Evolutionary conservation across 2,113 vertebrate species (phyloP).

Genomic region (Pelecanoides urinatrix): DNA sequence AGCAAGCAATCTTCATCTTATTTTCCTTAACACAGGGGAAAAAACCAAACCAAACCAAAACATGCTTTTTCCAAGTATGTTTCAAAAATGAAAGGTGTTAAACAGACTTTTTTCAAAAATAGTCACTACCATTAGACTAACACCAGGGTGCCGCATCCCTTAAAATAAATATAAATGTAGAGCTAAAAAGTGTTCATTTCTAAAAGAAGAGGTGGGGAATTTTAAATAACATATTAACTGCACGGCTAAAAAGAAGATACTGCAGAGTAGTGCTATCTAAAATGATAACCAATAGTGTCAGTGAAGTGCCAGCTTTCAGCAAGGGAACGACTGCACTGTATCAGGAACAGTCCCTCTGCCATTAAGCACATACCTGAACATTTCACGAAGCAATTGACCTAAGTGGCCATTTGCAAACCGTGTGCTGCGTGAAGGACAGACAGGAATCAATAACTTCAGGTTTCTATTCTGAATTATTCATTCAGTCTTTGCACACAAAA

Average conservation of each 20-base stretch:
- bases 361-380: background rate
- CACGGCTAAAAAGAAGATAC: background rate
- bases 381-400: background rate
- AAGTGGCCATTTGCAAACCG: background rate
- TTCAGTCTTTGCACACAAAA: background rate
- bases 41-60: background rate
- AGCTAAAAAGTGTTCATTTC: background rate
- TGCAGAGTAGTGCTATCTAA: background rate
- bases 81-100: background rate
- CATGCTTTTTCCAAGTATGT: background rate
- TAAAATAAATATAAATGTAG: background rate
- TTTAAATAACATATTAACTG: background rate
- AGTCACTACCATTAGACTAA: background rate
- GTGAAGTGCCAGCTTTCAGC: background rate
- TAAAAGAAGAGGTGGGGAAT: background rate
- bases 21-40: background rate
- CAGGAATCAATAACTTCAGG: conserved; percentile 6
- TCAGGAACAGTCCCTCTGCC: background rate
- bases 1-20: background rate
- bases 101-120: background rate
- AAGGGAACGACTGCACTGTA: rapidly evolving
- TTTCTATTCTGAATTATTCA: conserved; percentile 31
- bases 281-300: background rate
- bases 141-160: background rate
- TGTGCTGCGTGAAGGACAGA: background rate